phyloP scores from a whole-genome alignment of 2,888 invertebrate species.

The Himalopsyche tibetana region DNA sequence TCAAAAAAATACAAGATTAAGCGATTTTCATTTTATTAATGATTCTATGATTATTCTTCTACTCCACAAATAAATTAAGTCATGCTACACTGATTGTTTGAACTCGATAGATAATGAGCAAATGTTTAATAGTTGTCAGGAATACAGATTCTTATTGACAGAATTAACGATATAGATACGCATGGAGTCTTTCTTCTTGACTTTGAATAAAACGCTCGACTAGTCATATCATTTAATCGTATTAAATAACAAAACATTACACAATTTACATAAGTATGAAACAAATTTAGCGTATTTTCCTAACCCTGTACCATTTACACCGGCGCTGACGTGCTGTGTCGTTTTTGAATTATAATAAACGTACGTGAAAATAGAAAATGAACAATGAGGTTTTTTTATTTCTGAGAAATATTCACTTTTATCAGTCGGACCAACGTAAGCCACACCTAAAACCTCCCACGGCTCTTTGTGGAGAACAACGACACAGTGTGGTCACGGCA shows the following conservation, averaged over 20 bases:
- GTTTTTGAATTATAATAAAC: constrained; percentile 54
- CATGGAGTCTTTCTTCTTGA: constrained; percentile 29
- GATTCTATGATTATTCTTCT: no score
- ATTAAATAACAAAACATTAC: constrained; percentile 19
- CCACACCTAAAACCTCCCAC: constrained; percentile 60
- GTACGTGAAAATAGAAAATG: constrained; percentile 64
- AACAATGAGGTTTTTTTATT: constrained; percentile 62
- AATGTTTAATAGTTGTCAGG: background rate
- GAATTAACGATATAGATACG: background rate
- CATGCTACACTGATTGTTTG: no score
- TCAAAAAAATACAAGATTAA: no score
- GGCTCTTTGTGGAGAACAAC: constrained; percentile 50
- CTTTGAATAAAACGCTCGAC: constrained; percentile 7
- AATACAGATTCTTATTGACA: background rate
- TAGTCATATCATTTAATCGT: constrained; percentile 19
- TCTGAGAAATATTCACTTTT: constrained; percentile 54
- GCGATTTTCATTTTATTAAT: no score
- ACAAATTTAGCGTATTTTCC: background rate
- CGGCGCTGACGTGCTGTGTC: constrained; percentile 58
- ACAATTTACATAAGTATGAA: constrained; percentile 32
- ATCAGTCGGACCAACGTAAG: constrained; percentile 12
- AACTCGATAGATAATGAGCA: no score
- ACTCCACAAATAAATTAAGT: no score
- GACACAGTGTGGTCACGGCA: constrained; percentile 41
- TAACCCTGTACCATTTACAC: constrained; percentile 58